Evolutionary conservation across 1,140 invertebrate species (phyloP).

Genomic region (Achatina immaculata): DNA sequence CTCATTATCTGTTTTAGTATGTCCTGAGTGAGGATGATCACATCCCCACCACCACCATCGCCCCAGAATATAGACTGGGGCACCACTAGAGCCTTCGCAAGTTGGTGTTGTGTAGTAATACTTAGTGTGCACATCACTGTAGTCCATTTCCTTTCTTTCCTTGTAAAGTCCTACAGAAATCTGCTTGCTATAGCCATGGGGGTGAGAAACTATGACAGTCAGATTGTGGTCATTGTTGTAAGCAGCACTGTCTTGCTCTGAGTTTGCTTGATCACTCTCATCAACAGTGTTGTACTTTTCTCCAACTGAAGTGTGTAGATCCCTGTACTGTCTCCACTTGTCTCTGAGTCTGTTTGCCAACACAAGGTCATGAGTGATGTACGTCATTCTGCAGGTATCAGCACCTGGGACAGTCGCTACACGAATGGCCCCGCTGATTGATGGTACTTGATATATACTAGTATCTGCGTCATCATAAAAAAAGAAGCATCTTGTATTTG

Average conservation of each 20-base stretch:
- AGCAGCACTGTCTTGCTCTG: not conserved
- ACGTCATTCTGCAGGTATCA: not conserved
- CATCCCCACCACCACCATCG: conserved; percentile 6
- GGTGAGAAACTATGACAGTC: not conserved
- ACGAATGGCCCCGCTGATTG: not conserved
- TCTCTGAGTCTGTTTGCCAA: not conserved
- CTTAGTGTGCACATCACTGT: not conserved
- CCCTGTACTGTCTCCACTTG: not conserved
- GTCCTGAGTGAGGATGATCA: not conserved
- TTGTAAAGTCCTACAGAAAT: not conserved
- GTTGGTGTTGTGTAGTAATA: not conserved
- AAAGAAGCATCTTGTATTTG: not conserved
- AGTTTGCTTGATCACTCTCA: not conserved
- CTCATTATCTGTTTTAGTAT: not conserved
- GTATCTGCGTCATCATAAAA: not conserved
- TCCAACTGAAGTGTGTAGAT: not conserved
- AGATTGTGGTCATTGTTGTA: not conserved
- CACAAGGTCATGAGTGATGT: not conserved
- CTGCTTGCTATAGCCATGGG: not conserved
- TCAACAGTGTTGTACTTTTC: not conserved
- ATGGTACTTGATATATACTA: not conserved
- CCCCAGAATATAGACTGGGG: not conserved
- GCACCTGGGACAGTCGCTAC: not conserved
- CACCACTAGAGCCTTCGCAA: not conserved
- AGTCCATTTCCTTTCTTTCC: not conserved